Evolutionary conservation across 2,113 vertebrate genomes (phyloP).

Genomic region (Periophthalmodon schlosseri): DNA sequence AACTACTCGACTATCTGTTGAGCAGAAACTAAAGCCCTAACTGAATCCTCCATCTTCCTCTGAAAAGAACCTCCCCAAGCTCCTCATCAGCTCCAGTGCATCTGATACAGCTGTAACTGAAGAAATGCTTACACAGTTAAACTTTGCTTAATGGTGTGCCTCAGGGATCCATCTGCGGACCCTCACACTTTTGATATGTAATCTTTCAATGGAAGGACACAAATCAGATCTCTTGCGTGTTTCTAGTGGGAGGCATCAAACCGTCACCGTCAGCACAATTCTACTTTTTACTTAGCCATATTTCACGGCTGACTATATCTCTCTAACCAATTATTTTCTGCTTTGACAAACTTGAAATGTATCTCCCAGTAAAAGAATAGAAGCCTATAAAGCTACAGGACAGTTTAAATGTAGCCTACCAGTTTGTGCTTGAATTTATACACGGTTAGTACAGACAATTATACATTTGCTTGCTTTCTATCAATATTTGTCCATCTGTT

Average conservation of each 20-base stretch:
- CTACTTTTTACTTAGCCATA: conserved; percentile 30
- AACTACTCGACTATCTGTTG: background rate
- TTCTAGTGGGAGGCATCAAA: conserved; percentile 38
- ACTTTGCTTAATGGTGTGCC: conserved; percentile 66
- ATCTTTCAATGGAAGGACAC: conserved; percentile 59
- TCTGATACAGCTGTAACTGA: conserved; percentile 61
- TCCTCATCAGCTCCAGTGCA: conserved; percentile 30
- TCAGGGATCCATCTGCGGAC: conserved; percentile 58
- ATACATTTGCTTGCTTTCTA: background rate
- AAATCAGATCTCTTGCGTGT: conserved; percentile 52
- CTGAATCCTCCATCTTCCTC: conserved; percentile 30
- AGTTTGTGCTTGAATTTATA: background rate
- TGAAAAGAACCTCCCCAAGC: conserved; percentile 42
- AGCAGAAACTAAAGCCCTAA: conserved; percentile 15
- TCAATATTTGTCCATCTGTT: background rate
- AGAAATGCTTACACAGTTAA: conserved; percentile 60
- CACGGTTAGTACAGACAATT: too few relatives aligned
- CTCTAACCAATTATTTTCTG: conserved; percentile 63
- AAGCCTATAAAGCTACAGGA: conserved; percentile 10
- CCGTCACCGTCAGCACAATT: conserved; percentile 48
- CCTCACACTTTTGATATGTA: conserved; percentile 50
- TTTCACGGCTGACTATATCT: conserved; percentile 44
- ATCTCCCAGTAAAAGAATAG: conserved; percentile 48
- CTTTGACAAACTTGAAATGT: conserved; percentile 62
- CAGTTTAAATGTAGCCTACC: background rate